Evolutionary conservation across 2,888 invertebrate species (phyloP).

Genomic region (Sceliomorpha sp.): DNA sequence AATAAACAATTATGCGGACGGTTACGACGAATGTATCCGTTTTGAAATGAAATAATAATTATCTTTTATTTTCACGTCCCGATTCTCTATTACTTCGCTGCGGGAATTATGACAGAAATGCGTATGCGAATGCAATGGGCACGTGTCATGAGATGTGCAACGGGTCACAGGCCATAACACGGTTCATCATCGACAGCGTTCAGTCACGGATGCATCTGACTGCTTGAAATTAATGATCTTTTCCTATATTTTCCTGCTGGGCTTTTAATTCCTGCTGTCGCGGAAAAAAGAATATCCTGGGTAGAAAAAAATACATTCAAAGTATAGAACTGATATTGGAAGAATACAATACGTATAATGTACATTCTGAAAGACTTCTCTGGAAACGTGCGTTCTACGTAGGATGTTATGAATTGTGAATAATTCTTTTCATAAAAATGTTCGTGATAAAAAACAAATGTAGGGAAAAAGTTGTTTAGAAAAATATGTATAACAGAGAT

Average conservation of each 20-base stretch:
- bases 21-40: slow-evolving; percentile 25
- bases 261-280: slow-evolving; percentile 56
- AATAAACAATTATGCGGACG: slow-evolving; percentile 40
- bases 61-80: slow-evolving; percentile 54
- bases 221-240: slow-evolving; percentile 64
- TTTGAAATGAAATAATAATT: slow-evolving; percentile 55
- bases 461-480: too few relatives aligned
- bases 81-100: slow-evolving; percentile 57
- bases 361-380: too few relatives aligned
- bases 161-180: slow-evolving; percentile 64
- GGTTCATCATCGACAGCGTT: slow-evolving; percentile 65
- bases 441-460: too few relatives aligned
- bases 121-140: slow-evolving; percentile 56
- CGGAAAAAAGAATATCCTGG: slow-evolving; percentile 45
- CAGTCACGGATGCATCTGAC: slow-evolving; percentile 60
- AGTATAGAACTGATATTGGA: too few relatives aligned
- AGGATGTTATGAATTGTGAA: too few relatives aligned
- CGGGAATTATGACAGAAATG: slow-evolving; percentile 57
- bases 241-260: slow-evolving; percentile 56
- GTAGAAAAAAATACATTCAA: slow-evolving; percentile 19
- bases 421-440: too few relatives aligned
- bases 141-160: slow-evolving; percentile 59
- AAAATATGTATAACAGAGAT: too few relatives aligned
- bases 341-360: too few relatives aligned
- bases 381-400: too few relatives aligned